Base-by-base conservation (phyloP, 2,113 vertebrate genomes). In the Cyphomyrus discorhynchus region DNA sequence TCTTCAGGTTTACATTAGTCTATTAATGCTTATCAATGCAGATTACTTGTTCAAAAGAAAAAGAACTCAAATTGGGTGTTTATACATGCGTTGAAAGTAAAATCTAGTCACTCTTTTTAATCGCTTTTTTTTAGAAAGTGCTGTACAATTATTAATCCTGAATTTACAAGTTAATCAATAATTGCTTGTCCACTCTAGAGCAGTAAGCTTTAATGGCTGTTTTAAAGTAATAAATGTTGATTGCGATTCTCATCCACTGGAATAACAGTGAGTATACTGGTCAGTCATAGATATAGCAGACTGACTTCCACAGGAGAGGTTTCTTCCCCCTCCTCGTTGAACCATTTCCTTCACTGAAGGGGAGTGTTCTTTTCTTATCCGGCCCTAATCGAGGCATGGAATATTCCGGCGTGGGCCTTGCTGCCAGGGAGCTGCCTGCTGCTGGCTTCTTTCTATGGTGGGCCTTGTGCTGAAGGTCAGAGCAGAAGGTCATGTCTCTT, bases 371-470 rank as follows among this genome's bases (percentile, higher is more conserved):
- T 87, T 50, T 87, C 87, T 89, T 83, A 91, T 92, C 84, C 53
- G 47, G 45, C 52, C 90, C 90, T 83, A 89, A 90, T 91, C 70
- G 87, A 84, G 90, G 89, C 31, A 21, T 47, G 58, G n/a, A 88
- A 46, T 89, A 88, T 90, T 86, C 45, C 31, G 53, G 27, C 70
- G 35, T 89, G 11, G 77, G 45, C 82, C 66, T 19, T 66, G 17
- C 77, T 70, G 56, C 9, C 0, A 6, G 24, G 46, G 31, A n/a
- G 53, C 31, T 89, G 86, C 82, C 27, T 49, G 89, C 83, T 47
- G 80, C 21, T 42, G 86, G 90, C 35, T 49, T 15, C 49, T 49
- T 10, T 21, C 39, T 47, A 8, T 84, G 86, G 86, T 35, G 10
- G 17, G 89, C 87, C 42, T 88, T 49, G 24, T 86, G 21, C 86